phyloP scores from a whole-genome alignment of 2,797 vertebrate species.

The Eulemur rubriventer region DNA sequence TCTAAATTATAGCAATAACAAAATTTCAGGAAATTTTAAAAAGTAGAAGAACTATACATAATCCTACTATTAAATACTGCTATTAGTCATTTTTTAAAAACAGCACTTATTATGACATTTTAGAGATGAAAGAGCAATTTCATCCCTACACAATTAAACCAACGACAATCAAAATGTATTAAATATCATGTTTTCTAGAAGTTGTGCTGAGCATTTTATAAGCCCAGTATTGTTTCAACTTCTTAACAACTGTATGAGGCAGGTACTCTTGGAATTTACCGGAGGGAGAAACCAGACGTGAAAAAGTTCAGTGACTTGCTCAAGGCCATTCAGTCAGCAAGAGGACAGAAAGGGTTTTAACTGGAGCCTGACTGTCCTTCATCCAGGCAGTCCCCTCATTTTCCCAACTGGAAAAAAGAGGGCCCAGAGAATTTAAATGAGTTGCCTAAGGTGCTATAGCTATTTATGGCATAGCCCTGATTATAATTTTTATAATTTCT shows the following conservation, averaged over 20 bases:
- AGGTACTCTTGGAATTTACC: neutral
- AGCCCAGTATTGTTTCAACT: neutral
- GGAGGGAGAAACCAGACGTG: neutral
- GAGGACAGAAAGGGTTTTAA: neutral
- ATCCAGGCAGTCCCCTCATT: neutral
- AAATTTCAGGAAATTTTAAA: constrained; percentile 15
- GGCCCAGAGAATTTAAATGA: neutral
- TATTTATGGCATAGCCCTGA: neutral
- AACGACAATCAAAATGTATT: neutral
- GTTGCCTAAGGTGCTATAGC: neutral
- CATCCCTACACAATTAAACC: neutral
- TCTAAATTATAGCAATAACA: neutral
- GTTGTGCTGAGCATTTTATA: neutral
- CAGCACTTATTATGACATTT: neutral
- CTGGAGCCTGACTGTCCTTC: neutral
- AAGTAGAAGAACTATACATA: neutral
- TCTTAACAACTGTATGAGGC: neutral
- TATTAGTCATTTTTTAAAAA: neutral
- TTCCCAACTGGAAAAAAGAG: neutral
- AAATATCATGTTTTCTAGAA: neutral
- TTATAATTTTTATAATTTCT: neutral
- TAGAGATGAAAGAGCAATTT: neutral
- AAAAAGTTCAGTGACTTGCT: neutral
- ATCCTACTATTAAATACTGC: neutral
- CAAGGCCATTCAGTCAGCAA: neutral